A percentile compares a stretch with the other conserved stretches of the same genome.
Conservation (phyloP, 2,113 vertebrate species). For the Alexandromys fortis region DNA sequence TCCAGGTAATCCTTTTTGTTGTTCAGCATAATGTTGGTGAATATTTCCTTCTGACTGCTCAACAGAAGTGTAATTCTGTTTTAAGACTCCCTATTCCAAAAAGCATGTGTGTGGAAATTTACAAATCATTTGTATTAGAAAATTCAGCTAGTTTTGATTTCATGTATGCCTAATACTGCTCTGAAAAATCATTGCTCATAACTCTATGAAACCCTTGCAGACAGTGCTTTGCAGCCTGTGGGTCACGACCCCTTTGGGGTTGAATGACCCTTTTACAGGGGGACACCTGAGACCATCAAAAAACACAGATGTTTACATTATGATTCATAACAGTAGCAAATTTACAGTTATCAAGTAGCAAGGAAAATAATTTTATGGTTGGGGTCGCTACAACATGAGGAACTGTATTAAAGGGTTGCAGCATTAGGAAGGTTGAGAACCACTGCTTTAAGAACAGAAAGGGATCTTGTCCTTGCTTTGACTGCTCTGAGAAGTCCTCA, state of each 20-base stretch:
- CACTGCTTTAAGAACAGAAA: background rate
- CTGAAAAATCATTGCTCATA: background rate
- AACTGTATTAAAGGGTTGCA: background rate
- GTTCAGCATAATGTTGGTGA: accelerated
- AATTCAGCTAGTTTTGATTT: constrained; percentile 33
- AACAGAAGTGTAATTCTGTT: background rate
- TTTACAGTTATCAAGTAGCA: background rate
- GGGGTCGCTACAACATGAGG: background rate
- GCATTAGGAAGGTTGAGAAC: background rate
- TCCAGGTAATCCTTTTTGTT: background rate
- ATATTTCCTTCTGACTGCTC: background rate
- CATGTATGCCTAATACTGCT: background rate
- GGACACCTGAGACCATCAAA: background rate
- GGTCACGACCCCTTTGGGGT: background rate
- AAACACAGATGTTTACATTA: background rate
- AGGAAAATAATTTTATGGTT: background rate
- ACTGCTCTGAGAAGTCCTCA: background rate
- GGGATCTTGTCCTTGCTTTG: background rate
- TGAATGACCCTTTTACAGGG: background rate
- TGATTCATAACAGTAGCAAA: background rate
- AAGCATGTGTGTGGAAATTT: background rate
- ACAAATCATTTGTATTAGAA: background rate
- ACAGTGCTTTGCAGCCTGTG: background rate
- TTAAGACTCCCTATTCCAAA: background rate
- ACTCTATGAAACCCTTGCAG: background rate